Evolutionary conservation across 2,113 vertebrate genomes (phyloP).

Genomic region (Atractosteus spatula): DNA sequence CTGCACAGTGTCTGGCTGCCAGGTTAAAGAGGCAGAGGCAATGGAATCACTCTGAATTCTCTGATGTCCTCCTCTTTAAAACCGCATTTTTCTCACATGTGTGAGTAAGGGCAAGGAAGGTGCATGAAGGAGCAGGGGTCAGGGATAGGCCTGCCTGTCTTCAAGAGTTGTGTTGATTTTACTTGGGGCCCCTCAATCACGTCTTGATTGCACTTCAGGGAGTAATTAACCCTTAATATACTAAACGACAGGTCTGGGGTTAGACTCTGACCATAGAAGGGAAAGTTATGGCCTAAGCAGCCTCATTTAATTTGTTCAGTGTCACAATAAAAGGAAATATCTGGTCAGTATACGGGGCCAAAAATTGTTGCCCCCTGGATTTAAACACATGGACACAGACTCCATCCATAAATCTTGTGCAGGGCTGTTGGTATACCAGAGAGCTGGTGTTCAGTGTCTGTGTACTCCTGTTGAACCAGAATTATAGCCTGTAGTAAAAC

Average conservation of each 20-base stretch:
- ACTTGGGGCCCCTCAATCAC: too few relatives aligned
- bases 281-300: not conserved
- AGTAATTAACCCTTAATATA: conserved; percentile 24
- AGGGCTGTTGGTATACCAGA: not conserved
- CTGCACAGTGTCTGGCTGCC: not conserved
- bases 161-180: too few relatives aligned
- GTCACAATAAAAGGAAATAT: not conserved
- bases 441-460: not conserved
- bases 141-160: too few relatives aligned
- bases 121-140: not conserved
- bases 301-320: not conserved
- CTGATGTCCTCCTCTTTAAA: conserved; percentile 21
- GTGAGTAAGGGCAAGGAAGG: not conserved
- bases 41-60: conserved; percentile 25
- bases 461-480: conserved; percentile 3
- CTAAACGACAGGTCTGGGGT: not conserved
- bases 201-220: not conserved
- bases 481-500: not conserved
- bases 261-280: conserved; percentile 1
- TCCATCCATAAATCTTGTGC: not conserved
- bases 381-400: not conserved
- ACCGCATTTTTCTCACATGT: not conserved
- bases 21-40: not conserved
- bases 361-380: too few relatives aligned
- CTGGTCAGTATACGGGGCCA: not conserved